Percentiles rank a stretch among this genome's conserved stretches.
phyloP scores from a whole-genome alignment of 2,797 vertebrate species.

The Scolopax rusticola region DNA sequence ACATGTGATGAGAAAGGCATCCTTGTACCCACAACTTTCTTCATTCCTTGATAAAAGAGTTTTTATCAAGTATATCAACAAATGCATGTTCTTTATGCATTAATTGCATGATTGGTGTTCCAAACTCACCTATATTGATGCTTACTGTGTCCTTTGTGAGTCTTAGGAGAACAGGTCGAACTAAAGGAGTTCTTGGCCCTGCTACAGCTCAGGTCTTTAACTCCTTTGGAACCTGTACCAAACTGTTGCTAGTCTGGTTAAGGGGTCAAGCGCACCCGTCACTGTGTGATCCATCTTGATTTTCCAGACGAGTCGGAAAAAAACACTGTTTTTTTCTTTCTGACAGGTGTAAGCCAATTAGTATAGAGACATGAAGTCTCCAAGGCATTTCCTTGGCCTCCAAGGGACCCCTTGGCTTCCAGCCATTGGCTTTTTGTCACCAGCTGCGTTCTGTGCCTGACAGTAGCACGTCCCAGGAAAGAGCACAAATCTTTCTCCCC shows the following conservation, averaged over 20 bases:
- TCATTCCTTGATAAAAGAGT: neutral
- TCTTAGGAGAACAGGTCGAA: neutral
- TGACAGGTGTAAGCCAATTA: neutral
- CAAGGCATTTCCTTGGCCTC: neutral
- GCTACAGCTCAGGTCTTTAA: neutral
- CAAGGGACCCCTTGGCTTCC: neutral
- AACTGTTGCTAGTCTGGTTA: neutral
- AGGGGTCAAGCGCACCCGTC: neutral
- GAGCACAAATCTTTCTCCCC: neutral
- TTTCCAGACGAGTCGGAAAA: slow-evolving; percentile 2
- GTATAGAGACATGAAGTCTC: neutral
- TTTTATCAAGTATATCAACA: neutral
- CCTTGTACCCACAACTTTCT: neutral
- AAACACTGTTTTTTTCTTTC: neutral
- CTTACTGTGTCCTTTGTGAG: neutral
- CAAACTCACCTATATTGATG: neutral
- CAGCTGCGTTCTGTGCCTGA: slow-evolving; percentile 2
- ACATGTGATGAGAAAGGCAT: neutral
- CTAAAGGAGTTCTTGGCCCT: neutral
- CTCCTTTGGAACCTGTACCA: neutral
- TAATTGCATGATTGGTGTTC: neutral
- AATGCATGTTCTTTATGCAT: neutral
- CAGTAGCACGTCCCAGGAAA: neutral
- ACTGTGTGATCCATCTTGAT: neutral
- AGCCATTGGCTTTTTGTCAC: neutral